Evolutionary conservation across 2,797 vertebrate genomes (phyloP).

Genomic region (Myripristis jacobus): DNA sequence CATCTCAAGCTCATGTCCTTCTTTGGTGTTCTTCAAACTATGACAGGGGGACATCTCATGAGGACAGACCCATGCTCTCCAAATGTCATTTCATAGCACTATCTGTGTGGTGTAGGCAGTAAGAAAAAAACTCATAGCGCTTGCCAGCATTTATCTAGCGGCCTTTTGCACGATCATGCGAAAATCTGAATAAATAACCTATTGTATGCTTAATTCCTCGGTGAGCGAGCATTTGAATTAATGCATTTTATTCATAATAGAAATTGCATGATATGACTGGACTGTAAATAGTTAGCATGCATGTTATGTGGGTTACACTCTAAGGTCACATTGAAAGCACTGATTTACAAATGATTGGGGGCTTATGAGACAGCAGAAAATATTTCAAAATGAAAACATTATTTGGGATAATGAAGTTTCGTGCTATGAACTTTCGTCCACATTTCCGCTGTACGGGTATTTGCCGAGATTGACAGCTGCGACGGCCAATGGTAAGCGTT

Average conservation of each 20-base stretch:
- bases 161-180: not conserved
- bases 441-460: constrained; percentile 83
- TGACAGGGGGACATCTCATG: not conserved
- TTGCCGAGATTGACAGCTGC: constrained; percentile 54
- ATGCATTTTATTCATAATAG: constrained; percentile 34
- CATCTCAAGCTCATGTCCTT: not conserved
- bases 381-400: constrained; percentile 45
- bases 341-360: not conserved
- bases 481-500: constrained; percentile 60
- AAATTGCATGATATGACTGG: constrained; percentile 37
- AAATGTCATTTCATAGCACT: constrained; percentile 10
- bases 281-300: constrained; percentile 61
- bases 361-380: not conserved
- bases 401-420: constrained; percentile 74
- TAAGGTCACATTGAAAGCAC: not conserved
- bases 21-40: not conserved
- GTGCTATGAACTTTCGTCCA: constrained; percentile 77
- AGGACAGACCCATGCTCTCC: not conserved
- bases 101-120: constrained; percentile 37
- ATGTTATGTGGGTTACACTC: constrained; percentile 16
- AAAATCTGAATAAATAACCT: not conserved
- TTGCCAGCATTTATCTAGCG: not conserved
- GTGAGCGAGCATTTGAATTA: constrained; percentile 28
- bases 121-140: constrained; percentile 2
- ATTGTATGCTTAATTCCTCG: not conserved